phyloP scores from a whole-genome alignment of 1,140 invertebrate species.

The Harpegnathos saltator region DNA sequence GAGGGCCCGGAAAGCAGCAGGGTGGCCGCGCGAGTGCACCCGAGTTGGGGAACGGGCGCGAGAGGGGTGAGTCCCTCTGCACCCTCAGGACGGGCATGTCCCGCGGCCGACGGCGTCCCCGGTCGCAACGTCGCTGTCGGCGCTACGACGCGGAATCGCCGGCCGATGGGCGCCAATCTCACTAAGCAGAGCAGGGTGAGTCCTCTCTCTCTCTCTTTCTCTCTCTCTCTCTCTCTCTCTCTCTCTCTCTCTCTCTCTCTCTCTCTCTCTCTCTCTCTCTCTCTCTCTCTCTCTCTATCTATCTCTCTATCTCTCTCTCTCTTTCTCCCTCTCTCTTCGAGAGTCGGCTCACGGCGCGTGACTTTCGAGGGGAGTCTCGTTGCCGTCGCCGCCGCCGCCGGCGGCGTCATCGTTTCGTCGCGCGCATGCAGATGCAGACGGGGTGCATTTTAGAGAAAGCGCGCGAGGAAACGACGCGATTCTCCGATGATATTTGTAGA shows the following conservation, averaged over 20 bases:
- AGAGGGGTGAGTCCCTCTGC: constrained; percentile 80
- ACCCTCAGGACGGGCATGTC: constrained; percentile 78
- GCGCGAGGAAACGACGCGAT: no score
- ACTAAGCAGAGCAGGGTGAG: constrained; percentile 82
- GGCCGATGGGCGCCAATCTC: constrained; percentile 82
- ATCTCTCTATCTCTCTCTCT: no score
- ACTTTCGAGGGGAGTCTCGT: background rate
- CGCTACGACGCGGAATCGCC: constrained; percentile 75
- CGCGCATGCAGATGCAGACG: no score
- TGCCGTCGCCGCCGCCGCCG: no score
- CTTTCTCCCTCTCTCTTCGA: background rate
- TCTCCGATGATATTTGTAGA: no score
- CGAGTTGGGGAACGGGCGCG: constrained; percentile 77
- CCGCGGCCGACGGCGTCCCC: constrained; percentile 77
- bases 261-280: no score
- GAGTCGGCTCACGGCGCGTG: background rate
- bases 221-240: background rate
- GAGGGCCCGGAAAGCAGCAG: constrained; percentile 77
- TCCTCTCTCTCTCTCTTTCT: constrained; percentile 14
- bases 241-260: background rate
- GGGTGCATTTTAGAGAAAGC: no score
- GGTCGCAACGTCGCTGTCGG: constrained; percentile 64
- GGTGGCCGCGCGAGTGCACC: constrained; percentile 82
- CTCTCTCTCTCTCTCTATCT: background rate
- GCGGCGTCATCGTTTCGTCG: background rate